Evolutionary conservation across 2,888 invertebrate genomes (phyloP).

Genomic region (Agriopis leucophaearia): DNA sequence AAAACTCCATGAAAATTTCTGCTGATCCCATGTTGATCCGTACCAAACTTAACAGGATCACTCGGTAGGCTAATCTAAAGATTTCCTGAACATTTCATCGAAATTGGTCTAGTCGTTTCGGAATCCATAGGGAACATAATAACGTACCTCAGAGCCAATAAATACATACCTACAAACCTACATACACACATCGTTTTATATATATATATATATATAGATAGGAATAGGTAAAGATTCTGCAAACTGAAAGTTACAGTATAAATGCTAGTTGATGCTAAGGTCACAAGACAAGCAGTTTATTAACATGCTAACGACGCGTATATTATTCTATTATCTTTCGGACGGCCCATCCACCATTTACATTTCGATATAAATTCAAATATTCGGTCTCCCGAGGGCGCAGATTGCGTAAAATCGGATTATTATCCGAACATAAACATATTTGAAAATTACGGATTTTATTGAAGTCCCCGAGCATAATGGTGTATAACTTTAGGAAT

Average conservation of each 20-base stretch:
- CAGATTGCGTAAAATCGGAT: constrained; percentile 28
- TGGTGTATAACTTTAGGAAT: constrained; percentile 28
- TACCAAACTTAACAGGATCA: too few species aligned
- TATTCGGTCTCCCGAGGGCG: constrained; percentile 23
- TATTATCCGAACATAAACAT: constrained; percentile 22
- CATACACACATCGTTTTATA: too few species aligned
- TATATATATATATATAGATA: too few species aligned
- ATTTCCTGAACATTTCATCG: too few species aligned
- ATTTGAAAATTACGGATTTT: constrained; percentile 18
- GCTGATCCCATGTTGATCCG: too few species aligned
- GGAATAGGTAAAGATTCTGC: too few species aligned
- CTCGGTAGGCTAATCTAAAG: too few species aligned
- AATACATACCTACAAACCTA: too few species aligned
- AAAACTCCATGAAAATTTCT: too few species aligned
- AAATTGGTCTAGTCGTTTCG: too few species aligned
- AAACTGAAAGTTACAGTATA: background rate
- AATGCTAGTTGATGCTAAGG: constrained; percentile 5
- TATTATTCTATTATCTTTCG: constrained; percentile 34
- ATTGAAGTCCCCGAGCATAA: constrained; percentile 21
- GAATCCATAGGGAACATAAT: too few species aligned
- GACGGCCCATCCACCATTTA: constrained; percentile 28
- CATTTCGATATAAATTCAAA: constrained; percentile 35
- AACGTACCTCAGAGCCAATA: too few species aligned
- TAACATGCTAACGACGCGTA: constrained; percentile 32
- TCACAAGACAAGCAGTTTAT: constrained; percentile 23